phyloP scores from a whole-genome alignment of 2,113 vertebrate genomes.

The Petromus typicus region DNA sequence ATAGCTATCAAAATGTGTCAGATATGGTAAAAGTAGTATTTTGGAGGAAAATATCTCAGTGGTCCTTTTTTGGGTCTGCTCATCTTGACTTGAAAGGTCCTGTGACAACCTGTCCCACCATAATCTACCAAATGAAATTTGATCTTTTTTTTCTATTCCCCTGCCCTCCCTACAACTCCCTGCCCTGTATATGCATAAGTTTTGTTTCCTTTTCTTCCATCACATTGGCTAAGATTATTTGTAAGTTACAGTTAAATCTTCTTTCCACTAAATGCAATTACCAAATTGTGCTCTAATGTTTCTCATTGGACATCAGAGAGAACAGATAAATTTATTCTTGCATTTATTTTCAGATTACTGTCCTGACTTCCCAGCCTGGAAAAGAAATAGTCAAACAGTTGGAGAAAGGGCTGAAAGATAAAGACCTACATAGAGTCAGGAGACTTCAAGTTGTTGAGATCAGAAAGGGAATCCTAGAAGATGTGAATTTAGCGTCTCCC shows the following conservation, averaged over 20 bases:
- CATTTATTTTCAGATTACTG: slow-evolving; percentile 90
- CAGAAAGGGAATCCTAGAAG: slow-evolving; percentile 74
- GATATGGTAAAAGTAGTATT: background rate
- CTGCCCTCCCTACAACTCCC: background rate
- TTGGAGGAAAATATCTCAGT: background rate
- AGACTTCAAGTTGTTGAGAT: slow-evolving; percentile 92
- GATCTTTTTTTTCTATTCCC: background rate
- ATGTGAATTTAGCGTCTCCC: slow-evolving; percentile 41
- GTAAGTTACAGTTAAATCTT: slow-evolving; percentile 2
- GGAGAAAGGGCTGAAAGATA: slow-evolving; percentile 89
- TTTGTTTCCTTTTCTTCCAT: too few species aligned
- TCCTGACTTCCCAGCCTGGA: slow-evolving; percentile 91
- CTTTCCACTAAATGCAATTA: background rate
- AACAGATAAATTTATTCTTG: slow-evolving; percentile 18
- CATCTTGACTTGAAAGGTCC: background rate
- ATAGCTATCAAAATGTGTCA: background rate
- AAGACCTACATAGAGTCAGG: slow-evolving; percentile 89
- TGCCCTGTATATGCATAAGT: too few species aligned
- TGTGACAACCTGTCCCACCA: background rate
- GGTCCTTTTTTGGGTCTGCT: background rate
- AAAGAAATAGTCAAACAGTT: slow-evolving; percentile 87
- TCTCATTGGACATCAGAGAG: background rate
- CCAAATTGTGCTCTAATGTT: background rate
- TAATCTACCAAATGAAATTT: slow-evolving; percentile 46
- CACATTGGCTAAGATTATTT: slow-evolving; percentile 33